A percentile compares a stretch with the other conserved stretches of the same genome.
These are phyloP conservation scores for Orthochromis malagaraziensis DNA, from an alignment of 2,113 vertebrate genomes.

Conservation along the genomic window DNA sequence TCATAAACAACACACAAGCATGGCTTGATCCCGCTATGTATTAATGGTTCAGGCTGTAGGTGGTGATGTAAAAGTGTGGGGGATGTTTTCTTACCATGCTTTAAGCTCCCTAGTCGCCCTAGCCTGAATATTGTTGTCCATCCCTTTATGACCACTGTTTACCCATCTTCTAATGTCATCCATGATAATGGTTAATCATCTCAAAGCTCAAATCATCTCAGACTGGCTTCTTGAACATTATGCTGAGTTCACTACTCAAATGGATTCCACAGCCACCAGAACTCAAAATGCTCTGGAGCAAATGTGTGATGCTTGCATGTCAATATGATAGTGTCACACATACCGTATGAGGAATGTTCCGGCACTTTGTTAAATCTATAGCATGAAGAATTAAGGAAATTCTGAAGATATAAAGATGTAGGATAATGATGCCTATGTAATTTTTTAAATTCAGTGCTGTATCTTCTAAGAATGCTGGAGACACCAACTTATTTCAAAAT, in stretches of 20 bases:
- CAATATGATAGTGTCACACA: neutral
- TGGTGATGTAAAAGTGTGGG: neutral
- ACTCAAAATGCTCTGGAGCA: neutral
- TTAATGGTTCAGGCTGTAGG: neutral
- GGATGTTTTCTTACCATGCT: neutral
- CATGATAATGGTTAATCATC: neutral
- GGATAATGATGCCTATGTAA: neutral
- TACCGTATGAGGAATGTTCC: neutral
- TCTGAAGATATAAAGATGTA: neutral
- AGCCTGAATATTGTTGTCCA: neutral
- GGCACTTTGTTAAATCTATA: neutral
- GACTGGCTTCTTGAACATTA: neutral
- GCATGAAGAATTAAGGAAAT: neutral
- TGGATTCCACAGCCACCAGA: neutral
- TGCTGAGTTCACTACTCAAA: neutral
- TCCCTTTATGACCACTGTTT: neutral
- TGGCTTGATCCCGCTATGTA: neutral
- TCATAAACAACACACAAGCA: neutral
- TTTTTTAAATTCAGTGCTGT: neutral
- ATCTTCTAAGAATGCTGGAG: neutral
- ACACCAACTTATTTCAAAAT: neutral
- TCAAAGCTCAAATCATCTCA: neutral
- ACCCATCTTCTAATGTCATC: neutral
- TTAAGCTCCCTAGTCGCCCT: neutral
- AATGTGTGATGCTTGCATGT: neutral